These are phyloP conservation scores for Phortica magna DNA, from an alignment of 2,888 invertebrate species.

Conservation along the genomic window DNA sequence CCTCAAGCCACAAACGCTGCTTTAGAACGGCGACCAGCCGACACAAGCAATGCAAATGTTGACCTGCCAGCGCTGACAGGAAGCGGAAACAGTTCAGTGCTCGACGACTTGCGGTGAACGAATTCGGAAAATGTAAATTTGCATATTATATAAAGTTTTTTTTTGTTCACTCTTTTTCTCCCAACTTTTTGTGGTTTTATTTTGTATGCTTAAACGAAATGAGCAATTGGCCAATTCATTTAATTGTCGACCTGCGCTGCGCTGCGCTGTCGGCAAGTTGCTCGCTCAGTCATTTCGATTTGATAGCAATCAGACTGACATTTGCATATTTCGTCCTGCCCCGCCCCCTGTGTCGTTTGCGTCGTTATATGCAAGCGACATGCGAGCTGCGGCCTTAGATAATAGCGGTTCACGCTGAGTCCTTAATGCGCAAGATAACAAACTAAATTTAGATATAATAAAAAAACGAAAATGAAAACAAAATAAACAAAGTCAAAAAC, in stretches of 20 bases:
- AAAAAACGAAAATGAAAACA: constrained; percentile 3
- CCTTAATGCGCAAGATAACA: constrained; percentile 65
- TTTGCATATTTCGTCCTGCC: constrained; percentile 55
- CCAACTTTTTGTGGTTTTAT: constrained; percentile 23
- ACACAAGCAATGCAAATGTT: neutral
- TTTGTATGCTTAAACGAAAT: constrained; percentile 60
- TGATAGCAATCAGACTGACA: constrained; percentile 34
- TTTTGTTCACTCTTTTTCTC: neutral
- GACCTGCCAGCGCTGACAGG: constrained; percentile 58
- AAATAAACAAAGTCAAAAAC: constrained; percentile 26
- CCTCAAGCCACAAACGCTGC: constrained; percentile 8
- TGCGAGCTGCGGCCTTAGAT: constrained; percentile 56
- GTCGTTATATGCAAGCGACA: constrained; percentile 41
- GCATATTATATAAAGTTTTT: constrained; percentile 32
- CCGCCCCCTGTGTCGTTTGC: neutral
- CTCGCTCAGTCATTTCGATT: constrained; percentile 25
- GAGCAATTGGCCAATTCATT: constrained; percentile 70
- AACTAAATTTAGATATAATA: constrained; percentile 62
- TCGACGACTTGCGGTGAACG: constrained; percentile 44
- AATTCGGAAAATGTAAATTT: constrained; percentile 40
- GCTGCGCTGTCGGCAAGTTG: constrained; percentile 14
- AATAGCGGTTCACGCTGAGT: constrained; percentile 65
- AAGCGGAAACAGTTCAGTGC: constrained; percentile 62
- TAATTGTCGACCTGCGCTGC: constrained; percentile 55
- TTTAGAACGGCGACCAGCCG: neutral